phyloP scores from a whole-genome alignment of 1,140 invertebrate genomes.

The Micrasema longulum region DNA sequence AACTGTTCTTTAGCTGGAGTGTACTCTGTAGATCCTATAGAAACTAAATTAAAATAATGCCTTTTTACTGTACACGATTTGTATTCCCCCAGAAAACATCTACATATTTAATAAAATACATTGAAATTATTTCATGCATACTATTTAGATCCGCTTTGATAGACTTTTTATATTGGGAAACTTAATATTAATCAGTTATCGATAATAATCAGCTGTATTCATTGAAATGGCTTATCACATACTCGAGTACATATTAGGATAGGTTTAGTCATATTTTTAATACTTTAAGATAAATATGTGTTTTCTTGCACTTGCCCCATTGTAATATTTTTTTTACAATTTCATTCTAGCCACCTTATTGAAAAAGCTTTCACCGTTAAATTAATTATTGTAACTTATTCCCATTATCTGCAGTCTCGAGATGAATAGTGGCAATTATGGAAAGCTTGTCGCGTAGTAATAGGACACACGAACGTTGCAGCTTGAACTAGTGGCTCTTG shows the following conservation, averaged over 20 bases:
- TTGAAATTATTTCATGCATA: background rate
- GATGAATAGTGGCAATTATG: too few relatives aligned
- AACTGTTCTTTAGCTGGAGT: too few relatives aligned
- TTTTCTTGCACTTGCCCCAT: slow-evolving; percentile 32
- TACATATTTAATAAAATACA: too few relatives aligned
- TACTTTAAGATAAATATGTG: slow-evolving; percentile 37
- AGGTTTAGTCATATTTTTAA: slow-evolving; percentile 36
- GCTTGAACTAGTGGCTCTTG: slow-evolving; percentile 31
- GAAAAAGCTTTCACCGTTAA: slow-evolving; percentile 21
- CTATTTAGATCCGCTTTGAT: background rate
- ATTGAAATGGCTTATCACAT: slow-evolving; percentile 25
- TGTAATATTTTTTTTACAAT: slow-evolving; percentile 33
- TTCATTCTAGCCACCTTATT: slow-evolving; percentile 25
- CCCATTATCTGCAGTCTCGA: too few relatives aligned
- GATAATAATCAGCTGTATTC: slow-evolving; percentile 5
- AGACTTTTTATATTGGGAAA: too few relatives aligned
- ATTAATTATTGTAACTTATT: slow-evolving; percentile 26
- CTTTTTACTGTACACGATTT: too few relatives aligned
- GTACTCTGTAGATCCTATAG: too few relatives aligned
- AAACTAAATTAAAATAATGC: too few relatives aligned
- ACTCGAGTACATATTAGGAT: slow-evolving; percentile 27
- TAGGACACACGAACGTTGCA: slow-evolving; percentile 45
- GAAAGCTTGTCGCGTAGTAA: slow-evolving; percentile 30
- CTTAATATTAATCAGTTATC: too few relatives aligned
- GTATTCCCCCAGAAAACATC: too few relatives aligned